phyloP scores from a whole-genome alignment of 2,113 vertebrate species.

The Oncorhynchus masou region DNA sequence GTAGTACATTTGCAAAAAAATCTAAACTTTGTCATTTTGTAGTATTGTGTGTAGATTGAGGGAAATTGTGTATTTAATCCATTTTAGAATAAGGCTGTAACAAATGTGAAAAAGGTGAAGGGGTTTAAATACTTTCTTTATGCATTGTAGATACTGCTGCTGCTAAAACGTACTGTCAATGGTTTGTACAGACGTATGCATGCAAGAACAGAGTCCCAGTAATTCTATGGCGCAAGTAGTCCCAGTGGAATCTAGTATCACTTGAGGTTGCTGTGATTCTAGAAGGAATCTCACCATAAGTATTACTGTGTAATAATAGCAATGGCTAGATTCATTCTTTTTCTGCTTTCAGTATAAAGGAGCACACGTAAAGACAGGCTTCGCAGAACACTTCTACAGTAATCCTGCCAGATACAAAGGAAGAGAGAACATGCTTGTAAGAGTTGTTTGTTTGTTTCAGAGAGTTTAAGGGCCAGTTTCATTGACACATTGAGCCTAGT shows the following conservation, averaged over 20 bases:
- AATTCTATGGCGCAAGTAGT: not conserved
- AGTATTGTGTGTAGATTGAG: too few species aligned
- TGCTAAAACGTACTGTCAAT: not conserved
- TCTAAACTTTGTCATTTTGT: too few species aligned
- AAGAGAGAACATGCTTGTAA: conserved; percentile 83
- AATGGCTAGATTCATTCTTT: not conserved
- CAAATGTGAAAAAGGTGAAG: too few species aligned
- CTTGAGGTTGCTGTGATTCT: too few species aligned
- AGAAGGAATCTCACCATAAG: too few species aligned
- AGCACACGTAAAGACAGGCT: conserved; percentile 97
- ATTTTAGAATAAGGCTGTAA: too few species aligned
- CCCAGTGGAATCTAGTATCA: not conserved
- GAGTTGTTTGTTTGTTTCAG: conserved; percentile 11
- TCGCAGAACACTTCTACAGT: conserved; percentile 99
- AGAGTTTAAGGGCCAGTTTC: not conserved
- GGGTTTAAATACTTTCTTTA: too few species aligned
- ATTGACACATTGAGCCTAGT: too few species aligned
- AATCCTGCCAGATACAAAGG: conserved; percentile 98
- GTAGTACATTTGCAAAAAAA: too few species aligned
- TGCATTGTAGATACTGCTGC: not conserved
- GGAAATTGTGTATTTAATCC: too few species aligned
- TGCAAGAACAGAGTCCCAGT: not conserved
- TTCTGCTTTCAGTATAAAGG: conserved; percentile 92
- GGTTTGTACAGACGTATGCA: not conserved
- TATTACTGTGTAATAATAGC: not conserved